Evolutionary conservation across 2,888 invertebrate species (phyloP).

Genomic region (Cosmopolites sordidus): DNA sequence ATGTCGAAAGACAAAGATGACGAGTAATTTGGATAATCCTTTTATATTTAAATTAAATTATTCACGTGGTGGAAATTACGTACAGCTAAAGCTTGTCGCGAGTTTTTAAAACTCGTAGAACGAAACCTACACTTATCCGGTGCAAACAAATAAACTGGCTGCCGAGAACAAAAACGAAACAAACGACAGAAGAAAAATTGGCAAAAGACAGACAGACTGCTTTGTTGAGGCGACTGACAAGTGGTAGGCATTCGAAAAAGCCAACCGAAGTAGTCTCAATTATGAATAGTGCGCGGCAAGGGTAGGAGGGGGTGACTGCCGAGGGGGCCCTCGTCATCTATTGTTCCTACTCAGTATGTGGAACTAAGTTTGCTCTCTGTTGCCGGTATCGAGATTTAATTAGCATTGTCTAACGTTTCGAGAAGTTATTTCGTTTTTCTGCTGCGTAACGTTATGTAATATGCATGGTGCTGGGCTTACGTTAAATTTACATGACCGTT

Average conservation of each 20-base stretch:
- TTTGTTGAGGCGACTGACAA: slow-evolving; percentile 17
- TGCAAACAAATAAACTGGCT: too few species aligned
- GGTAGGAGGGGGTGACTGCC: too few species aligned
- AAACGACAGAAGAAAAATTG: too few species aligned
- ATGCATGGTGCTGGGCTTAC: background rate
- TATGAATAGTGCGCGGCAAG: slow-evolving; percentile 15
- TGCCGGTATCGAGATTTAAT: slow-evolving; percentile 12
- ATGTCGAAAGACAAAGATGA: too few species aligned
- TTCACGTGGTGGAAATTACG: too few species aligned
- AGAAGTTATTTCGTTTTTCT: background rate
- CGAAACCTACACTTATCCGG: too few species aligned
- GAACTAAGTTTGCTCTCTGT: slow-evolving; percentile 25
- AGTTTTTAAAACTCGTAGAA: too few species aligned
- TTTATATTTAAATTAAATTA: too few species aligned
- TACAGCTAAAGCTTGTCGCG: too few species aligned
- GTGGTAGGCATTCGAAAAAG: slow-evolving; percentile 20
- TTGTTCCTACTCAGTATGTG: slow-evolving; percentile 28
- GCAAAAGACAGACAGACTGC: slow-evolving; percentile 13
- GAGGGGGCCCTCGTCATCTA: slow-evolving; percentile 14
- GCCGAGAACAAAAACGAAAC: too few species aligned
- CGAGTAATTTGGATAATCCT: too few species aligned
- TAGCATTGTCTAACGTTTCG: slow-evolving; percentile 13
- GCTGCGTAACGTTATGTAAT: slow-evolving; percentile 7
- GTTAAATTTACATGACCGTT: too few species aligned
- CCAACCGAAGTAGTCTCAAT: slow-evolving; percentile 19